phyloP scores from a whole-genome alignment of 2,113 vertebrate species.

The Anoplopoma fimbria region DNA sequence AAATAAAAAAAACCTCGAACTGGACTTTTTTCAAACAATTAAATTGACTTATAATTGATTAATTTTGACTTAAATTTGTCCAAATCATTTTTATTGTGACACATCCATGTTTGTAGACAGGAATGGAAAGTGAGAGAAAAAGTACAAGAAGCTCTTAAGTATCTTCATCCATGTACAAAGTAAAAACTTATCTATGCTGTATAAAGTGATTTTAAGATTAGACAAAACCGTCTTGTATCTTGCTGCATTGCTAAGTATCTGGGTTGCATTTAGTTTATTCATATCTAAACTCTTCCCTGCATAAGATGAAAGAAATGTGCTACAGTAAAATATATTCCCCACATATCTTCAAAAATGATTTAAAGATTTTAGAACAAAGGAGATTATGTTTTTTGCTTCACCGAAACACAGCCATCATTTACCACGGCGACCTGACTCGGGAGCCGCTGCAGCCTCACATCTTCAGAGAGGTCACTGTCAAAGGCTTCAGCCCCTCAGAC shows the following conservation, averaged over 20 bases:
- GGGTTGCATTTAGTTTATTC: neutral
- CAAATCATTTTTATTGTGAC: too few species aligned
- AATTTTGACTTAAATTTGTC: too few species aligned
- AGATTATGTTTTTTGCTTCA: slow-evolving; percentile 55
- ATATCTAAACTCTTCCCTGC: neutral
- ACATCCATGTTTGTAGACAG: too few species aligned
- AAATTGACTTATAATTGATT: too few species aligned
- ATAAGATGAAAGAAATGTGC: neutral
- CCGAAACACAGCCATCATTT: slow-evolving; percentile 87
- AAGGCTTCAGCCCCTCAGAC: neutral
- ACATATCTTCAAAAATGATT: neutral
- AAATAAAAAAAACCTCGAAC: too few species aligned
- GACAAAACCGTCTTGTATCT: neutral
- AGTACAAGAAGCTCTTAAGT: too few species aligned
- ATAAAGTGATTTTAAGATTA: too few species aligned
- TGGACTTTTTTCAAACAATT: too few species aligned
- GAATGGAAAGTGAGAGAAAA: too few species aligned
- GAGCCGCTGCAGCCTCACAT: slow-evolving; percentile 81
- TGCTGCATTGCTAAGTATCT: neutral
- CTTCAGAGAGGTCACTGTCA: slow-evolving; percentile 77
- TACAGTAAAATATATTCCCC: neutral
- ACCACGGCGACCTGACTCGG: slow-evolving; percentile 84
- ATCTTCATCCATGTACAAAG: too few species aligned
- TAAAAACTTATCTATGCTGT: too few species aligned
- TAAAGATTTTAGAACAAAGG: neutral